phyloP scores from a whole-genome alignment of 2,113 vertebrate genomes.

The Desmodus rotundus region DNA sequence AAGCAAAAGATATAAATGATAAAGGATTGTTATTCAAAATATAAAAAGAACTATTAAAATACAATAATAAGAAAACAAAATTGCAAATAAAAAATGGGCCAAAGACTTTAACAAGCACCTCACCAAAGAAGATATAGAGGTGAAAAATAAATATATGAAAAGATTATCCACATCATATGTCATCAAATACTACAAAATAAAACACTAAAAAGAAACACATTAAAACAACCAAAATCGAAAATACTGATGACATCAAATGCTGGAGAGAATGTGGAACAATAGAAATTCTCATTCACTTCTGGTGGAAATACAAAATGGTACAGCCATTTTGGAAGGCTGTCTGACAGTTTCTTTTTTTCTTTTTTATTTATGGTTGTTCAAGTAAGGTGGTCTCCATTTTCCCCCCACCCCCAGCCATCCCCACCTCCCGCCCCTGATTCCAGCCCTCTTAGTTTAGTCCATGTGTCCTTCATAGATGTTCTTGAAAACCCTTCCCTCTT shows the following conservation, averaged over 20 bases:
- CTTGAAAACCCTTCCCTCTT: too few relatives aligned
- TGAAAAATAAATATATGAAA: neutral
- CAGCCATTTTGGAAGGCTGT: neutral
- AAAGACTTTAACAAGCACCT: neutral
- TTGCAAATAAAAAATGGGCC: neutral
- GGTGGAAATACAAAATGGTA: neutral
- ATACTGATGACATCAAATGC: neutral
- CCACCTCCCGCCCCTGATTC: too few relatives aligned
- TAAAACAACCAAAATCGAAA: neutral
- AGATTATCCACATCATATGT: neutral
- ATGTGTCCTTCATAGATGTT: too few relatives aligned
- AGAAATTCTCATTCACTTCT: neutral
- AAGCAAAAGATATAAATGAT: neutral
- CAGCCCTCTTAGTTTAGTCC: too few relatives aligned
- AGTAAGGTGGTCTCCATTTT: too few relatives aligned
- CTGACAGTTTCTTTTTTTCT: too few relatives aligned
- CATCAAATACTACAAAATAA: neutral
- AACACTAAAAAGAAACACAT: neutral
- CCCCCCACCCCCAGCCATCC: too few relatives aligned
- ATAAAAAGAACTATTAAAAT: neutral
- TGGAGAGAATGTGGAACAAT: neutral
- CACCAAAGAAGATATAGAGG: neutral
- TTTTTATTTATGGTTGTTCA: too few relatives aligned
- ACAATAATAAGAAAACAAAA: neutral
- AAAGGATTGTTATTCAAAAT: neutral